Percentiles rank a stretch among this genome's conserved stretches.
Evolutionary conservation across 2,797 vertebrate species (phyloP).

Genomic region (Hipposideros larvatus): DNA sequence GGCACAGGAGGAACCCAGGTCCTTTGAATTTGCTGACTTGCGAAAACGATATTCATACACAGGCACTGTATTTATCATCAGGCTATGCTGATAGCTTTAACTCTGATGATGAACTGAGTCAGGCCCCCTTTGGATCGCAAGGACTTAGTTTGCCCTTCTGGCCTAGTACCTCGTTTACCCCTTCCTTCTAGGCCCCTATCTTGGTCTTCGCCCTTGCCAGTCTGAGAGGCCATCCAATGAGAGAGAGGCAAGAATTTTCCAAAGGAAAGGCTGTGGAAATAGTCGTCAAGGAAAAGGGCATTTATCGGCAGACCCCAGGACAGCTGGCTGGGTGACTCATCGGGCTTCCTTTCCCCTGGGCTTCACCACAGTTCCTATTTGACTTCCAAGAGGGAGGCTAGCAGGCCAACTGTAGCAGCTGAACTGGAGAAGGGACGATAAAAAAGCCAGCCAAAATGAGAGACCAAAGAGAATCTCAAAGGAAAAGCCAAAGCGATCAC

Average conservation of each 20-base stretch:
- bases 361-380: slow-evolving; percentile 6
- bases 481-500: neutral
- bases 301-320: neutral
- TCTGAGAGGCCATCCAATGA: neutral
- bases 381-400: slow-evolving; percentile 7
- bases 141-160: neutral
- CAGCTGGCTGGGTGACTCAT: slow-evolving; percentile 20
- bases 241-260: slow-evolving; percentile 58
- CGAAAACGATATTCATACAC: neutral
- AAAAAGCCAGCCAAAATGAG: neutral
- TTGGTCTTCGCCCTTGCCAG: neutral
- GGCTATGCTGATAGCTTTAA: neutral
- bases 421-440: neutral
- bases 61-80: neutral
- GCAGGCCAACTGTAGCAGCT: slow-evolving; percentile 5
- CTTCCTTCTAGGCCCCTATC: neutral
- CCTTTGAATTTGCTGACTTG: neutral
- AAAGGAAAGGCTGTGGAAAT: slow-evolving; percentile 51
- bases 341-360: neutral
- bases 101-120: neutral
- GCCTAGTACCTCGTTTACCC: neutral
- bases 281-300: slow-evolving; percentile 43
- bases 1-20: neutral
- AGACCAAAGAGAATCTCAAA: neutral
- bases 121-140: neutral